Evolutionary conservation across 2,888 invertebrate species (phyloP), one percentile per base, ranked within the genome.

Genomic region (Cinara cedri): DNA sequence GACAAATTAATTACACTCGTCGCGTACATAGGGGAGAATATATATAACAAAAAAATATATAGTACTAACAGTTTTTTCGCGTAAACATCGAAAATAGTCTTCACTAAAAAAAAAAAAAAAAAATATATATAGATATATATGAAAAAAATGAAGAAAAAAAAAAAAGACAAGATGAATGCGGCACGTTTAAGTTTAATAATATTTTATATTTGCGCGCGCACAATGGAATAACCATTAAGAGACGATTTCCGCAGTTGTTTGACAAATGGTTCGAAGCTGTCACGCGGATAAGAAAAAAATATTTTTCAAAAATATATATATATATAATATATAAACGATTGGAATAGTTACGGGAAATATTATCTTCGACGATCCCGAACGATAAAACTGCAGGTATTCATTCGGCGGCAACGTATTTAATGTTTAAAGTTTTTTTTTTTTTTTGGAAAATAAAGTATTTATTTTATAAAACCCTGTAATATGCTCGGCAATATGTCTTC

Each of bases 321-420:
- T n/a, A n/a, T n/a, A n/a, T n/a, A 14, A 46, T 24, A 70, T 10
- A 46, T 21, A 46, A 72, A 72, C 2, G 60, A 57, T 26, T 46
- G 46, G 71, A 24, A 34, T 46, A 26, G 14, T 21, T 9, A n/a
- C 16, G 46, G 21, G 46, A 57, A 60, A 60, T 46, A 71, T 21
- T 26, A 55, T 42, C 6, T 42, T 9, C 16, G 10, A 16, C 10
- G n/a, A 34, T 42, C 54, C 9, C 21, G 3, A n/a, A 26, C 34
- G 24, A 68, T 49, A 51, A 26, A 26, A 49, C 13, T 34, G 6
- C 26, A 19, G 8, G 21, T 9, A 49, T 26, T 26, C 11, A n/a
- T 26, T 26, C 11, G 10, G 2, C 49, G 49, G 10, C 11, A 42
- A n/a, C 54, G 54, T 54, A 51, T 57, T 34, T 34, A 63, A 63